Base-by-base conservation (phyloP, 2,797 vertebrate species). In the Hypotaenidia philippensis region DNA sequence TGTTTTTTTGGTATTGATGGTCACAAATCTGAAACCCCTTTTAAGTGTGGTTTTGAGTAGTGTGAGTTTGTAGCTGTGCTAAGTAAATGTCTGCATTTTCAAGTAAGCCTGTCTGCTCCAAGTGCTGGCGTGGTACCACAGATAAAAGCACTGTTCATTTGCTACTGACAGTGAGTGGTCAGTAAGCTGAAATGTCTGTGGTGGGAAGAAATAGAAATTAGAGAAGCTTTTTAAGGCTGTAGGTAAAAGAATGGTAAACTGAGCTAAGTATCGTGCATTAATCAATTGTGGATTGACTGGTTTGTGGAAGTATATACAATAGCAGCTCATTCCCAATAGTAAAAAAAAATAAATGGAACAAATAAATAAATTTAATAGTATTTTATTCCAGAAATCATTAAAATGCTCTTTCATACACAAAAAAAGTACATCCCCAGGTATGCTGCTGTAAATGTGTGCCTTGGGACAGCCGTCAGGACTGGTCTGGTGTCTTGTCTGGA, bases 211-310 rank as follows among this genome's bases (percentile, higher is more conserved):
- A 38, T 0, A 47, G 69, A 72, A 71, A 32, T 29, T 9, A 50
- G 26, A 76, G 29, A 3, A 59, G 52, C 38, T 83, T 91, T 91
- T 83, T 27, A 50, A 89, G 92, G 55, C 13, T 9, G 4, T 27
- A 22, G 40, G n/a, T 44, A 44, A 14, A 64, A 70, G 34, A 89
- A 32, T 0, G 2, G 25, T 45, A 41, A 65, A 72, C 19, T 26
- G 34, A 49, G 7, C 18, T 32, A 41, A 56, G 29, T 49, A 22
- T 55, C 17, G 7, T 81, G 0, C 31, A 0, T 32, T 41, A 68
- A 27, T 68, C 22, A 70, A 2, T 11, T 85, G 23, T 52, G 63
- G n/a, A 61, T 7, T 2, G 7, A 13, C 7, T 44, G 1, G 22
- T 59, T 53, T 74, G 18, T 61, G 66, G 31, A 87, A 86, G 12